Evolutionary conservation across 2,113 vertebrate species (phyloP).

Genomic region (Stercorarius parasiticus): DNA sequence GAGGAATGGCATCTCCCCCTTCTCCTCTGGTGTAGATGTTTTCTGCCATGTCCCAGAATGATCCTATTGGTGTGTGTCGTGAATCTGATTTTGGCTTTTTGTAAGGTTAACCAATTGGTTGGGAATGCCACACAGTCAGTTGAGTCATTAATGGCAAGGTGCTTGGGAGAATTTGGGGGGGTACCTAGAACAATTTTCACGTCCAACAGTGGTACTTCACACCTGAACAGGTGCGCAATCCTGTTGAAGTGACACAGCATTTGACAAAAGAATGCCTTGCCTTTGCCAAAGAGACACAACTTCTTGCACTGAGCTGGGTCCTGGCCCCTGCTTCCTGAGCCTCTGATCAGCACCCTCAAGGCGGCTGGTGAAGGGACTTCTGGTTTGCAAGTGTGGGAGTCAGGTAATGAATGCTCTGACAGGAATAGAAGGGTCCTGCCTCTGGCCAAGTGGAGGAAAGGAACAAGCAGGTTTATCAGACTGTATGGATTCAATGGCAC

Average conservation of each 20-base stretch:
- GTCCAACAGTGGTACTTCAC: not conserved
- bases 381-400: not conserved
- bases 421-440: not conserved
- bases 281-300: not conserved
- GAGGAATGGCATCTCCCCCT: not conserved
- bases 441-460: not conserved
- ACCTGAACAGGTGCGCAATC: fast-evolving
- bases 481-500: not conserved
- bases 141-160: not conserved
- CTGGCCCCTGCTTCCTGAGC: not conserved
- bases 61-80: not conserved
- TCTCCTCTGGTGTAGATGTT: no score
- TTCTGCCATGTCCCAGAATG: not conserved
- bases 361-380: not conserved
- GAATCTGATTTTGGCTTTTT: not conserved
- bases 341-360: not conserved
- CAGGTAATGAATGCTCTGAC: not conserved
- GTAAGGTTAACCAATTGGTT: not conserved
- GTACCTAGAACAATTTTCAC: not conserved
- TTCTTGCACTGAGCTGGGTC: not conserved
- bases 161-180: not conserved
- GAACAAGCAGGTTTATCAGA: not conserved
- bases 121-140: not conserved
- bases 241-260: not conserved
- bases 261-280: not conserved